Percentiles rank a stretch among this genome's conserved stretches.
These are phyloP conservation scores for Riparia riparia DNA, from an alignment of 2,113 vertebrate species.

Conservation along the genomic window DNA sequence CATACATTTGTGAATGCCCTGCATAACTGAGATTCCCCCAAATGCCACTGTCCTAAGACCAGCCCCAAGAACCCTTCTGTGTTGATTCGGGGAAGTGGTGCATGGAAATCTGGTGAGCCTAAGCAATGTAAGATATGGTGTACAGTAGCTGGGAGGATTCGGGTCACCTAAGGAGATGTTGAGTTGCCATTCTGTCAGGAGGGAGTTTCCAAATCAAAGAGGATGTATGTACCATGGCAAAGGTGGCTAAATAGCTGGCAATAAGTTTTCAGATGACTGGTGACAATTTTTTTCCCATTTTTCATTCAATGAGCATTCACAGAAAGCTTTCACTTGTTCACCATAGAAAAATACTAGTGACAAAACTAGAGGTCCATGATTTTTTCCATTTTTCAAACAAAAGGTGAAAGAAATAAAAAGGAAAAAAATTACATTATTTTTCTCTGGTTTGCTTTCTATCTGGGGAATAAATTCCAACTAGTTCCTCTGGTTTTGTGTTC, in stretches of 20 bases:
- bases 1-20: constrained; percentile 96
- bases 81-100: constrained; percentile 45
- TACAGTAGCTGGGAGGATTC: neutral
- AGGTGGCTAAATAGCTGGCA: neutral
- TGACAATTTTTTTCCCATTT: neutral
- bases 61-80: constrained; percentile 82
- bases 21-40: constrained; percentile 91
- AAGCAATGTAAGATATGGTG: neutral
- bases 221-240: neutral
- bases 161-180: neutral
- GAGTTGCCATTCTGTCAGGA: neutral
- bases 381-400: neutral
- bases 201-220: neutral
- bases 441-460: neutral
- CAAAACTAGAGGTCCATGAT: neutral
- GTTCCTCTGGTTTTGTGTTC: neutral
- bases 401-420: neutral
- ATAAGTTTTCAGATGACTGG: neutral
- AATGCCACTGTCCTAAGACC: constrained; percentile 79
- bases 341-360: neutral
- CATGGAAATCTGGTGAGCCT: constrained; percentile 30
- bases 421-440: neutral
- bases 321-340: neutral
- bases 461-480: neutral
- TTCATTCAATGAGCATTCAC: neutral